A percentile compares a stretch with the other conserved stretches of the same genome.
phyloP scores from a whole-genome alignment of 2,888 invertebrate species.

The Cryptocephalus primarius region DNA sequence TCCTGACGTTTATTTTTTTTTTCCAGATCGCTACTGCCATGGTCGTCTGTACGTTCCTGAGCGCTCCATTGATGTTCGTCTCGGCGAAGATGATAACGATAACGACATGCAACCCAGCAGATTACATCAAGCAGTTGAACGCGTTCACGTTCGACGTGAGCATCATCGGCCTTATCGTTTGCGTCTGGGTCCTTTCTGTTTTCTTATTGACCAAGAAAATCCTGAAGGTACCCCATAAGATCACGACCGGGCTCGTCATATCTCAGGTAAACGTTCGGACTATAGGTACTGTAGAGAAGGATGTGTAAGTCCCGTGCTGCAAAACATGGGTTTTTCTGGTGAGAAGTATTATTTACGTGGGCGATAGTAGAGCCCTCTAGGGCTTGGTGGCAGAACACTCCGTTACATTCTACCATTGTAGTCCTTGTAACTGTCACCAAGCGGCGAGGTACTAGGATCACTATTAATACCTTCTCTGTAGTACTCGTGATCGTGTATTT shows the following conservation, averaged over 20 bases:
- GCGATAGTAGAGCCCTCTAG: no score
- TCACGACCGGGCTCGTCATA: slow-evolving; percentile 65
- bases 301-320: no score
- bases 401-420: no score
- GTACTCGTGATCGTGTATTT: no score
- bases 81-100: slow-evolving; percentile 87
- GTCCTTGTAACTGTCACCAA: no score
- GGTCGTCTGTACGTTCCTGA: slow-evolving; percentile 90
- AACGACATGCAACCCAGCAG: slow-evolving; percentile 54
- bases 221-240: slow-evolving; percentile 67
- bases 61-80: slow-evolving; percentile 90
- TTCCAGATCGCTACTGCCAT: slow-evolving; percentile 81
- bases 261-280: slow-evolving; percentile 67
- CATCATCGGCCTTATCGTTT: slow-evolving; percentile 64
- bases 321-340: no score
- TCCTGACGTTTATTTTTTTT: background rate
- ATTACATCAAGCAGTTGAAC: slow-evolving; percentile 67
- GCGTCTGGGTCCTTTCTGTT: slow-evolving; percentile 67
- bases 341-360: no score
- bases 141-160: slow-evolving; percentile 76
- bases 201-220: slow-evolving; percentile 66
- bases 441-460: no score
- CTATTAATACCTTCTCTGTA: no score
- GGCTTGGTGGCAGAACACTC: no score
- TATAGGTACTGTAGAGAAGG: no score